Evolutionary conservation across 2,113 vertebrate species (phyloP).

Genomic region (Dolichallabes microphthalmus): DNA sequence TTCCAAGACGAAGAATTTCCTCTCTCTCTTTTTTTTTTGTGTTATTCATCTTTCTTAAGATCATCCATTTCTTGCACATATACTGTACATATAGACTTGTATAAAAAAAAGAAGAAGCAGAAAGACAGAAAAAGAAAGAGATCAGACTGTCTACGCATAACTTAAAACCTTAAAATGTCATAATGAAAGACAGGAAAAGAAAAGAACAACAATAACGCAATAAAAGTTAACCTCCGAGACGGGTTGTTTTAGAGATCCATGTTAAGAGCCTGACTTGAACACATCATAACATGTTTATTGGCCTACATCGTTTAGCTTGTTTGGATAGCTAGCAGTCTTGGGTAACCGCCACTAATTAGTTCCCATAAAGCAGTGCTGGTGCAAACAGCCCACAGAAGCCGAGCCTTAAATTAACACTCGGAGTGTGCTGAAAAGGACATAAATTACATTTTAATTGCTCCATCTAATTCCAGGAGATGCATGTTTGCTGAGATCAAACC

Average conservation of each 20-base stretch:
- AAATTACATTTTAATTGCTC: slow-evolving; percentile 57
- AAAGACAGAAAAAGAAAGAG: not conserved
- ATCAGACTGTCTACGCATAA: not conserved
- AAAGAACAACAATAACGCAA: not conserved
- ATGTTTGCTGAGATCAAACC: slow-evolving; percentile 55
- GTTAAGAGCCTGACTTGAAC: slow-evolving; percentile 57
- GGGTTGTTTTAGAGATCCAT: slow-evolving; percentile 42
- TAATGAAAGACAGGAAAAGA: slow-evolving; percentile 17
- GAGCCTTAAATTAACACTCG: slow-evolving; percentile 55
- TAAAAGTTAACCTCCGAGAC: slow-evolving; percentile 40
- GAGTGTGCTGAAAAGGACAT: slow-evolving; percentile 49
- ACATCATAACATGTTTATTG: slow-evolving; percentile 45
- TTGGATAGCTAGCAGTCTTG: slow-evolving; percentile 56
- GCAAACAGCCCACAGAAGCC: slow-evolving; percentile 49
- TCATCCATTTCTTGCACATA: slow-evolving; percentile 46
- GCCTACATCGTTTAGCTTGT: slow-evolving; percentile 43
- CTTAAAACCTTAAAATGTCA: not conserved
- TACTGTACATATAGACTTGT: slow-evolving; percentile 49
- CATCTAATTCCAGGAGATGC: slow-evolving; percentile 51
- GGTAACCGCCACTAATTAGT: slow-evolving; percentile 61
- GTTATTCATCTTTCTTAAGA: slow-evolving; percentile 43
- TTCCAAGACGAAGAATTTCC: slow-evolving; percentile 54
- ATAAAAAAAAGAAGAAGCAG: slow-evolving; percentile 4
- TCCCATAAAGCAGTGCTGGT: slow-evolving; percentile 56
- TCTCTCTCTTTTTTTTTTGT: slow-evolving; percentile 37